Base-by-base conservation (phyloP, 2,888 invertebrate genomes). In the Drosophila trichaetosa region DNA sequence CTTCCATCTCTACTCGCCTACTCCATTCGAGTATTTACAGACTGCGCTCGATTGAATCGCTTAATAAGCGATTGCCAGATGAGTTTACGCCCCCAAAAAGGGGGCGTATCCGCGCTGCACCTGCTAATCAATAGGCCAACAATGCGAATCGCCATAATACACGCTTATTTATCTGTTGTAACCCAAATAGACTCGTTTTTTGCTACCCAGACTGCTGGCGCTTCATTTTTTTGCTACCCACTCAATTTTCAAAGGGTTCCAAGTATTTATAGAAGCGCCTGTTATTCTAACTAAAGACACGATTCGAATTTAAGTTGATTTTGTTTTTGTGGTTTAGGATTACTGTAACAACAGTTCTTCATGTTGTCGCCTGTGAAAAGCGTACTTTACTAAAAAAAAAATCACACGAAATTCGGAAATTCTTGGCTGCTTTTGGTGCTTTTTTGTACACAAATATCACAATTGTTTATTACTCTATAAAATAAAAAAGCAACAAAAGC, bases 361-460 rank as follows among this genome's bases (percentile, higher is more conserved):
- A 42, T 64, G 76, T 76, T 71, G 48, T 61, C 67, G 72, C 61
- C 70, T 77, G 77, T 66, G 77, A 79, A 77, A 77, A 51, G 29
- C 46, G 49, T 34, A 10, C 46, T 49, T 31, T 21, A 24, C 16
- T 27, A 48, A 27, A 16, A 18, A 10, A 13, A 16, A 46, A 16
- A 16, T 4, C 21, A 24, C 46, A 24, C 16, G 24, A 24, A 46
- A 46, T 24, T 24, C 21, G 13, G 4, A 4, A 46, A 46, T 24
- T 46, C 4, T 46, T 21, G 7, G 4, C 2, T 27, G 24, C 24
- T 8, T 46, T 46, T 46, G 24, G 4, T 46, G 21, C 4, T 21
- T 13, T 21, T 13, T 7, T 21, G 4, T 4, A 21, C 13, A 13
- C 7, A 7, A 46, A 4, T 46, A 46, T 16, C 21, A 8, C 7